Evolutionary conservation across 2,797 vertebrate genomes (phyloP), one percentile per base, ranked within the genome.

Genomic region (Mormyrus hasselquistii): DNA sequence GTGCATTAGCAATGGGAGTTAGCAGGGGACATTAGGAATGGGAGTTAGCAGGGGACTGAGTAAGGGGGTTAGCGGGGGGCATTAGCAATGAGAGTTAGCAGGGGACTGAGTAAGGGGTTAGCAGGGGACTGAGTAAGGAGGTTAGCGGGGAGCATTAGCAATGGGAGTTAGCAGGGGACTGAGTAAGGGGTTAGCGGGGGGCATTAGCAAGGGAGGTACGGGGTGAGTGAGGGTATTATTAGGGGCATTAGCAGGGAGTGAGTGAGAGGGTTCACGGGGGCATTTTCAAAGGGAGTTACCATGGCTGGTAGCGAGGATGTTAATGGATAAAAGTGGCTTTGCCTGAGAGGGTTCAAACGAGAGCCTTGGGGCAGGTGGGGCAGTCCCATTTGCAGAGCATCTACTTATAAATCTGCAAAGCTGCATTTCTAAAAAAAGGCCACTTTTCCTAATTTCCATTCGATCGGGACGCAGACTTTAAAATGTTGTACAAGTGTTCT

Each of bases 241-340:
- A 1, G 59, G 57, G 57, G 57, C 5, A 59, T 22, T 59, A 59
- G 53, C 53, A 1, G 7, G 22, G 59, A 62, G 59, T 62, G 7
- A 62, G 91, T 90, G 87, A 12, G 9, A 90, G 91, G 22, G 65
- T 62, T n/a, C 12, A 34, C 44, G 53, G 25, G 87, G 0, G 19
- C 6, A n/a, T n/a, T 59, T 57, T 57, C n/a, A 52, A 22, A 76
- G 53, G 62, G 87, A 62, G 16, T 53, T 25, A 57, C 50, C 2
- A 8, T 4, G 34, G 50, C 22, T 22, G n/a, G 59, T 25, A 62
- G 7, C 0, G 8, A 10, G 10, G 4, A 12, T 0, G 12, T 73
- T 38, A 73, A 22, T 73, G 25, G 65, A 10, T 73, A 38, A 41
- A 16, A 38, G 10, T 76, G 1, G 0, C 25, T 69, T 69, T 29